phyloP scores from a whole-genome alignment of 1,140 invertebrate genomes.

The Musca vetustissima region DNA sequence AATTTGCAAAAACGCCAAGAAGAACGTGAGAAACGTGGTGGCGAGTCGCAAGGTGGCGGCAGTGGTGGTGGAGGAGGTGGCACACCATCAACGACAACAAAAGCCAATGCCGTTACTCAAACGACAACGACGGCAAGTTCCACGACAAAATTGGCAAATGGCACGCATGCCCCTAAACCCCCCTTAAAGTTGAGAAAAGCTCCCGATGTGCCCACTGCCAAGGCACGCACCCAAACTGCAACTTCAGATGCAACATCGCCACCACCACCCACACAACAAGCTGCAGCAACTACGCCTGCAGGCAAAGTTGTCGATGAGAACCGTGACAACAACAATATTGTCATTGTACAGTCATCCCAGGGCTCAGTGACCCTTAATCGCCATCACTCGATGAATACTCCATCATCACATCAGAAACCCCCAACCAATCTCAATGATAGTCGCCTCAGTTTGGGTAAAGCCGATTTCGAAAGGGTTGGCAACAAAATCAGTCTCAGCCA shows the following conservation, averaged over 20 bases:
- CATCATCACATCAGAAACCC: slow-evolving; percentile 32
- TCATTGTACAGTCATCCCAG: slow-evolving; percentile 33
- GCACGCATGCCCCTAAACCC: slow-evolving; percentile 37
- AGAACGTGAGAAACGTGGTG: slow-evolving; percentile 34
- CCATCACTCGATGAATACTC: slow-evolving; percentile 44
- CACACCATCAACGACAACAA: slow-evolving; percentile 20
- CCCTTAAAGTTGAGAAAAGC: slow-evolving; percentile 48
- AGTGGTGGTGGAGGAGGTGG: slow-evolving; percentile 19
- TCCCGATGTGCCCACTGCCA: slow-evolving; percentile 50
- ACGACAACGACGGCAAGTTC: slow-evolving; percentile 12
- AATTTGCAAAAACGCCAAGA: slow-evolving; percentile 52
- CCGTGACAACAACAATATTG: slow-evolving; percentile 27
- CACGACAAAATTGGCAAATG: slow-evolving; percentile 23
- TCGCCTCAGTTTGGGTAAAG: slow-evolving; percentile 45
- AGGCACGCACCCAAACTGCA: slow-evolving; percentile 31
- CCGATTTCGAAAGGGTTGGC: slow-evolving; percentile 45
- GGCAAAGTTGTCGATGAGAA: background rate
- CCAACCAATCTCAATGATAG: slow-evolving; percentile 40
- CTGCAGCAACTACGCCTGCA: background rate
- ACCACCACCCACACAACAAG: background rate
- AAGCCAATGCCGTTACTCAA: background rate
- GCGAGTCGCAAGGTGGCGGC: slow-evolving; percentile 6
- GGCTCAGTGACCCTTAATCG: slow-evolving; percentile 35
- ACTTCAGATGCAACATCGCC: background rate
- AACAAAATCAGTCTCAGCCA: slow-evolving; percentile 19